These are phyloP conservation scores for Arrhopalites spinosus DNA, from an alignment of 2,888 invertebrate species.

Conservation along the genomic window DNA sequence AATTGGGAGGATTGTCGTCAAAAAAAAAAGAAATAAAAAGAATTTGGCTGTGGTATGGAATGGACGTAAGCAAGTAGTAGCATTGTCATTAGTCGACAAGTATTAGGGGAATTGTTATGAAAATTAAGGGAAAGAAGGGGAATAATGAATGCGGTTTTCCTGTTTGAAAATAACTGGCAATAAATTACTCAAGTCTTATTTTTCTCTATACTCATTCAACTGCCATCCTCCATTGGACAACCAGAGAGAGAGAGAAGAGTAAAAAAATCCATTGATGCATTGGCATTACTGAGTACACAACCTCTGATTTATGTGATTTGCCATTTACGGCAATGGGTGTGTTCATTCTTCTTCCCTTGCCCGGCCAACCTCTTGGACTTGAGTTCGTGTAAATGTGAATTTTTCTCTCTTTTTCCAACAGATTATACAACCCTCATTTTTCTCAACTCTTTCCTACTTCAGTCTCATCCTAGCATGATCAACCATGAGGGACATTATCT, in stretches of 20 bases:
- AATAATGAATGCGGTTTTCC: constrained; percentile 31
- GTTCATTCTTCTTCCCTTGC: constrained; percentile 17
- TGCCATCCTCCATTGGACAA: constrained; percentile 1
- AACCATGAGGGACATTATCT: constrained; percentile 4
- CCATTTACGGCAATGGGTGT: constrained; percentile 34
- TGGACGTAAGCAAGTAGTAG: background rate
- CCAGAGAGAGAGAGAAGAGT: background rate
- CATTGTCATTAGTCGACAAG: background rate
- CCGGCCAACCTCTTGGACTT: background rate
- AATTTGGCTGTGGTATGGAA: too few relatives aligned
- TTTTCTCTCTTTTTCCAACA: constrained; percentile 17
- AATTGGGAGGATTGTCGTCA: too few relatives aligned
- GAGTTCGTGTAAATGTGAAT: constrained; percentile 22
- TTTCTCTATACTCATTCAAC: constrained; percentile 7
- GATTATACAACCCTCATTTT: constrained; percentile 3
- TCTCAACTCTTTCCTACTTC: background rate
- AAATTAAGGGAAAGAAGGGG: background rate
- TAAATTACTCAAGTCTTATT: constrained; percentile 28
- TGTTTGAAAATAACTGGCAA: constrained; percentile 31
- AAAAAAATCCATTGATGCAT: constrained; percentile 32
- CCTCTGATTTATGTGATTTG: constrained; percentile 35
- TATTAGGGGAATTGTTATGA: background rate
- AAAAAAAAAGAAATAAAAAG: too few relatives aligned
- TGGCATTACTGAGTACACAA: constrained; percentile 34
- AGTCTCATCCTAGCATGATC: background rate